Percentiles rank a stretch among this genome's conserved stretches.
These are phyloP conservation scores for Synodontis membranacea DNA, from an alignment of 2,113 vertebrate species.

Conservation along the genomic window DNA sequence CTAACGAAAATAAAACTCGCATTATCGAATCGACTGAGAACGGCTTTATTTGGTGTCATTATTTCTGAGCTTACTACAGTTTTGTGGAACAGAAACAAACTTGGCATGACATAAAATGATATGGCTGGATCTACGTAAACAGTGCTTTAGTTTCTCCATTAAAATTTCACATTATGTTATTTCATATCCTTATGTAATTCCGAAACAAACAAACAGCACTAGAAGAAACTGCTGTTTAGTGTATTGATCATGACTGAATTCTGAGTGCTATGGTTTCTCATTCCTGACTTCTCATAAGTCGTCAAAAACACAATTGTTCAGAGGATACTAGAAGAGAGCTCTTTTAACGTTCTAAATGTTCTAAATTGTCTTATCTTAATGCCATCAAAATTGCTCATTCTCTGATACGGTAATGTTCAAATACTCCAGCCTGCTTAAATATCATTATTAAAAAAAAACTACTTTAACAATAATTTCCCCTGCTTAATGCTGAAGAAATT, in stretches of 20 bases:
- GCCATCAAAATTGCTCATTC: neutral
- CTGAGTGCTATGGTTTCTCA: neutral
- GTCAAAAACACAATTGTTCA: neutral
- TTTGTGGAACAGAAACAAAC: neutral
- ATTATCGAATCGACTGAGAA: neutral
- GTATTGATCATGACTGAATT: neutral
- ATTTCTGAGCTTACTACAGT: neutral
- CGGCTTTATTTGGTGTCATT: neutral
- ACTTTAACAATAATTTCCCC: conserved; percentile 1
- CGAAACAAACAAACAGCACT: neutral
- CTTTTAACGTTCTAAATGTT: neutral
- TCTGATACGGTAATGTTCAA: neutral
- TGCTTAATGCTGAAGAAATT: conserved; percentile 6
- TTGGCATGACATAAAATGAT: neutral
- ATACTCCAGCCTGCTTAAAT: neutral
- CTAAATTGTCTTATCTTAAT: neutral
- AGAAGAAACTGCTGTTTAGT: neutral
- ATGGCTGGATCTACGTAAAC: too few species aligned
- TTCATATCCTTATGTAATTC: neutral
- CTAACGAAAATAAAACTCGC: neutral
- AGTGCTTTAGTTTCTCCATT: neutral
- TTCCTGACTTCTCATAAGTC: neutral
- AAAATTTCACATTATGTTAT: neutral
- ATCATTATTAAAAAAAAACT: conserved; percentile 12
- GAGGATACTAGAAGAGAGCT: neutral